phyloP scores from a whole-genome alignment of 53 echinoderm and acorn worm genomes.

The Echinarachnius parma region DNA sequence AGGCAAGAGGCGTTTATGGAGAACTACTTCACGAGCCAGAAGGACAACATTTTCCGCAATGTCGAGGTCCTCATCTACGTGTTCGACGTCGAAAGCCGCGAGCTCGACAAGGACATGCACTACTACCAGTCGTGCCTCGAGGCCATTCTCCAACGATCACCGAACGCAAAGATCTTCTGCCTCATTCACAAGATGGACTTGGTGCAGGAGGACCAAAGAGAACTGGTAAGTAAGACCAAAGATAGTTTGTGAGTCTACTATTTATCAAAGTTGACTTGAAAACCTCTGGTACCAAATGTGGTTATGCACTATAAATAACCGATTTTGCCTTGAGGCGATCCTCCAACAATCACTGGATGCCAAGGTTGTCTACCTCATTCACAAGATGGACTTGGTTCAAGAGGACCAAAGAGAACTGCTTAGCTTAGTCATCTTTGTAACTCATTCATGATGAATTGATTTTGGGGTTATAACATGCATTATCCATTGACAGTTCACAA shows the following conservation, averaged over 20 bases:
- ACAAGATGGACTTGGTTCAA: slow-evolving; percentile 99
- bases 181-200: slow-evolving; percentile 99
- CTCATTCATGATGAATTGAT: too few relatives aligned
- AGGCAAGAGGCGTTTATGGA: slow-evolving; percentile 99
- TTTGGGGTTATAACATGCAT: too few relatives aligned
- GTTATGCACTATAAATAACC: too few relatives aligned
- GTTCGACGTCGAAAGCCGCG: slow-evolving; percentile 97
- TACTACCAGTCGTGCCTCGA: slow-evolving; percentile 98
- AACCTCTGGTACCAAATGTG: too few relatives aligned
- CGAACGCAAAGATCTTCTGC: slow-evolving; percentile 98
- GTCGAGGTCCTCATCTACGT: slow-evolving; percentile 99
- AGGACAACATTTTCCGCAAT: slow-evolving; percentile 99
- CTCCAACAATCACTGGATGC: slow-evolving; percentile 90
- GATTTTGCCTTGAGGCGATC: slow-evolving; percentile 97
- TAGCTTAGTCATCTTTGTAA: too few relatives aligned
- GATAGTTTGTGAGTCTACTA: too few relatives aligned
- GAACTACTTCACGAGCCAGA: slow-evolving; percentile 98
- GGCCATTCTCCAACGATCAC: slow-evolving; percentile 92
- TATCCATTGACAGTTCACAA: too few relatives aligned
- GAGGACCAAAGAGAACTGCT: slow-evolving; percentile 94
- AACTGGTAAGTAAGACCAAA: slow-evolving; percentile 58
- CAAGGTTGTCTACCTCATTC: slow-evolving; percentile 99
- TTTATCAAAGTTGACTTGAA: too few relatives aligned
- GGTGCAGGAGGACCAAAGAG: slow-evolving; percentile 95
- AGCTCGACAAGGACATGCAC: slow-evolving; percentile 98